Evolutionary conservation across 53 echinoderm and acorn worm genomes (phyloP).

Genomic region (Crossaster papposus): DNA sequence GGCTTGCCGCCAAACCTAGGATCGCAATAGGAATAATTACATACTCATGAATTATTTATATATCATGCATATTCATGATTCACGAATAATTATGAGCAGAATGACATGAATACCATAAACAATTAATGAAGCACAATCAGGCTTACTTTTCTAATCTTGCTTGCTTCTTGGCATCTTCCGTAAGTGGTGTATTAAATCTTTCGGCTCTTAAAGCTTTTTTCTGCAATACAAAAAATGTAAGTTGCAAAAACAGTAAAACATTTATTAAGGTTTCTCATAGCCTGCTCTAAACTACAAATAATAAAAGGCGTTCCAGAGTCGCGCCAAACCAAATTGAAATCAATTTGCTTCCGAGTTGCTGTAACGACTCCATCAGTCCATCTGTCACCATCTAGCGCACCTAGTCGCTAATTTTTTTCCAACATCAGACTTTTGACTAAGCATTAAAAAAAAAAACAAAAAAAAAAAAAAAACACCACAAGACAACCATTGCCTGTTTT

Average conservation of each 20-base stretch:
- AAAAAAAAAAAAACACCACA: no score
- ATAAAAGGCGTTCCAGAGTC: no score
- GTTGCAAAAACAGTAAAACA: neutral
- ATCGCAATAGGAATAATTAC: neutral
- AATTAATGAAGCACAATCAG: neutral
- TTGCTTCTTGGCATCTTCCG: slow-evolving; percentile 83
- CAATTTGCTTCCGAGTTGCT: no score
- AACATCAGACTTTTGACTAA: no score
- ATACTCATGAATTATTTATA: neutral
- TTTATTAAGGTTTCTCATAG: no score
- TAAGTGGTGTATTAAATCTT: slow-evolving; percentile 69
- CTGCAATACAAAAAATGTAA: slow-evolving; percentile 34
- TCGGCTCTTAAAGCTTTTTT: slow-evolving; percentile 78
- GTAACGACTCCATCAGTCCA: no score
- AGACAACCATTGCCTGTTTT: no score
- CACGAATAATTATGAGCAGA: neutral
- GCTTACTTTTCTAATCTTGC: slow-evolving; percentile 90
- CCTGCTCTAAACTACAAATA: no score
- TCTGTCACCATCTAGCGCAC: no score
- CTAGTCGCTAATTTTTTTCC: no score
- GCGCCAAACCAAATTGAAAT: no score
- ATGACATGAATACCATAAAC: neutral
- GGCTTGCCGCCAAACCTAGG: slow-evolving; percentile 65
- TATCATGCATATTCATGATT: neutral
- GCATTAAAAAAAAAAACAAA: no score